These are phyloP conservation scores for Heliconius melpomene DNA, from an alignment of 1,140 invertebrate genomes.

Conservation along the genomic window DNA sequence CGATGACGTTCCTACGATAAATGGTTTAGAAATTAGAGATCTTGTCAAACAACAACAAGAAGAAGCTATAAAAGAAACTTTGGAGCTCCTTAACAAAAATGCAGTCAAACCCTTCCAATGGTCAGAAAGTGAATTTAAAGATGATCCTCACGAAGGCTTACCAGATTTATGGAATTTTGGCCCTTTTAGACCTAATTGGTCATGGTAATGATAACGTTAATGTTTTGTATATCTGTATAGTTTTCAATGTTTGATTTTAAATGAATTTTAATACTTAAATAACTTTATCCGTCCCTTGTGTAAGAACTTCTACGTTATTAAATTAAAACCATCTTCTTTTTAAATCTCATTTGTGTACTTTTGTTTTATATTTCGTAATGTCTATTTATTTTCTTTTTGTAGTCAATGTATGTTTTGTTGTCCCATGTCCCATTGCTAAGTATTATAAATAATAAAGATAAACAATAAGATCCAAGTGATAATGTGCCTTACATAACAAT, in stretches of 20 bases:
- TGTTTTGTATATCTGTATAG: too few relatives aligned
- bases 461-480: background rate
- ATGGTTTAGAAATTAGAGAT: constrained; percentile 63
- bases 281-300: constrained; percentile 25
- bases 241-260: constrained; percentile 11
- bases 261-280: constrained; percentile 10
- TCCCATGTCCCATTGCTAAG: background rate
- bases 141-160: constrained; percentile 60
- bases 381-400: constrained; percentile 13
- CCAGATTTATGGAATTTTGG: constrained; percentile 76
- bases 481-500: background rate
- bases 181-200: constrained; percentile 67
- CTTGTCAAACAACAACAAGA: constrained; percentile 66
- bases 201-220: constrained; percentile 61
- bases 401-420: constrained; percentile 2
- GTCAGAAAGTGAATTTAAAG: constrained; percentile 70
- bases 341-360: constrained; percentile 22
- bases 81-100: constrained; percentile 65
- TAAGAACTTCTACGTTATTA: background rate
- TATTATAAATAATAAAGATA: background rate
- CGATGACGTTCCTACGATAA: constrained; percentile 62
- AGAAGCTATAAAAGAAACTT: constrained; percentile 63
- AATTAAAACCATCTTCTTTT: background rate
- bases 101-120: constrained; percentile 73
- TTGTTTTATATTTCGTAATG: constrained; percentile 6